Evolutionary conservation across 1,140 invertebrate species (phyloP), one percentile per base, ranked within the genome.

Genomic region (Leptinotarsa defecta): DNA sequence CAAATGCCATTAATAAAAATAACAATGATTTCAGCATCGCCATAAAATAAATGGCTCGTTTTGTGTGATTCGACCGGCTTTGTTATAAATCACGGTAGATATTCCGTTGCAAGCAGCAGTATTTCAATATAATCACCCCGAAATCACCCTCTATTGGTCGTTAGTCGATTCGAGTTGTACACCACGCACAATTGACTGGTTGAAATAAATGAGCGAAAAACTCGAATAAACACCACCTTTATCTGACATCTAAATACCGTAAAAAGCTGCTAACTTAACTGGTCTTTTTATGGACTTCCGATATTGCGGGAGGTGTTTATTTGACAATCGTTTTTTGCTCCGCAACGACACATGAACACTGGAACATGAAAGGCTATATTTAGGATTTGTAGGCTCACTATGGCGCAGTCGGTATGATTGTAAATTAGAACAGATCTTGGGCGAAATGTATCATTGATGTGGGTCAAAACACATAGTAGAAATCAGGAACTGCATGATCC

Each of bases 121-220:
- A 74, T 74, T 74, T 74, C 73, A 74, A 74, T 74, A 74, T 74
- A 69, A 74, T 74, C 73, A 68, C 65, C 73, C 63, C 63, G 34
- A 73, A 73, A 73, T 73, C 71, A 65, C 71, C 71, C 71, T 65
- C 34, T 65, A 65, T 49, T 73, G 71, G 71, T 65, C 71, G 71
- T 73, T 73, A 73, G 64, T 74, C 73, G 19, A 68, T 74, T 74
- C 49, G 63, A 70, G 74, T 76, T 72, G 72, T 68, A 57, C 70
- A 65, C 43, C 48, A 27, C 64, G 74, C 48, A 74, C 67, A 77
- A 75, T 79, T 75, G 74, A 72, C 49, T 48, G 71, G 27, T 49
- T 61, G 62, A 75, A 64, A 76, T 63, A 68, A 72, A 74, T 73
- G 73, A 76, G 68, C 70, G 74, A 76, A 74, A 78, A 72, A 76